Conservation (phyloP, 2,888 invertebrate species). For the Lissocephala sabroskyi region DNA sequence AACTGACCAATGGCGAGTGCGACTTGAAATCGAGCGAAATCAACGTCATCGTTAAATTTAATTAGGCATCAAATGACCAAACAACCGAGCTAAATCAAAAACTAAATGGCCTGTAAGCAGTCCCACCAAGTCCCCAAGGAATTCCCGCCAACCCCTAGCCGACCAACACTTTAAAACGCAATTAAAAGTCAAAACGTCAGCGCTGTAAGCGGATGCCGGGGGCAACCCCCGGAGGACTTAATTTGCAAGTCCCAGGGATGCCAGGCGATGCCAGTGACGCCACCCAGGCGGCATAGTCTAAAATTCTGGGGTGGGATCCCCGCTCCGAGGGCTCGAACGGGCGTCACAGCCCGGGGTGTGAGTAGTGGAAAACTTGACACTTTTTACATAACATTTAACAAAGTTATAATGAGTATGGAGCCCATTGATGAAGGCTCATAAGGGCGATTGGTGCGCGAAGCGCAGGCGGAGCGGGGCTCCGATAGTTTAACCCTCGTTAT, state of each 20-base stretch:
- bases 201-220: conserved; percentile 46
- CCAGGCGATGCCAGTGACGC: conserved; percentile 35
- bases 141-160: background rate
- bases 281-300: conserved; percentile 35
- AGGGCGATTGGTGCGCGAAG: too few species aligned
- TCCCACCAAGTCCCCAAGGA: conserved; percentile 14
- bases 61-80: conserved; percentile 69
- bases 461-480: too few species aligned
- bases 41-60: conserved; percentile 66
- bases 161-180: conserved; percentile 53
- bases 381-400: conserved; percentile 67
- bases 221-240: conserved; percentile 55
- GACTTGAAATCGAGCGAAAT: conserved; percentile 21
- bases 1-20: background rate
- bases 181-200: conserved; percentile 59
- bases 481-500: too few species aligned
- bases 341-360: background rate
- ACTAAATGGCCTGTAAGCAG: conserved; percentile 61
- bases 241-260: conserved; percentile 50
- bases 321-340: too few species aligned
- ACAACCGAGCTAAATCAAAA: conserved; percentile 56
- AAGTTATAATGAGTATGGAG: conserved; percentile 44
- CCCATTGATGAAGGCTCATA: background rate
- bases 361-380: conserved; percentile 28
- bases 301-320: conserved; percentile 13